Evolutionary conservation across 2,888 invertebrate genomes (phyloP).

Genomic region (Trachelus iudaicus): DNA sequence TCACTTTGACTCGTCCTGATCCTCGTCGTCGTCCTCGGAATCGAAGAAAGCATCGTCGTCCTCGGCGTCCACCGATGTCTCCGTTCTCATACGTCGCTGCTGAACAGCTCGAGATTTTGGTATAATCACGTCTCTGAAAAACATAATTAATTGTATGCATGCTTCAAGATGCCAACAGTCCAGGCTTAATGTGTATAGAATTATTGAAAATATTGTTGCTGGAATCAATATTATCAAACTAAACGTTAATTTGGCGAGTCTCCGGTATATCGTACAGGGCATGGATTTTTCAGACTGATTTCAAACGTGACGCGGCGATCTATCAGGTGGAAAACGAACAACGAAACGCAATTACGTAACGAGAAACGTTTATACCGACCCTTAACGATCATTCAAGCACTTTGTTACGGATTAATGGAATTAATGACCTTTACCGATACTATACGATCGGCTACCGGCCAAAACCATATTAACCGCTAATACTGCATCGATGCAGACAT

Average conservation of each 20-base stretch:
- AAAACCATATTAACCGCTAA: background rate
- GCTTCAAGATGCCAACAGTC: background rate
- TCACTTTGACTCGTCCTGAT: conserved; percentile 68
- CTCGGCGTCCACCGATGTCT: conserved; percentile 68
- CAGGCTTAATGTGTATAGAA: background rate
- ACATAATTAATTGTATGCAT: conserved; percentile 1
- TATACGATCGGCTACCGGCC: background rate
- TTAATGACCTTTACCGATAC: background rate
- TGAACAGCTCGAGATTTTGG: conserved; percentile 68
- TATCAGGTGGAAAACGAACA: background rate
- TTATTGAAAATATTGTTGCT: no score
- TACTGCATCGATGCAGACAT: background rate
- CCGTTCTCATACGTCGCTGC: conserved; percentile 68
- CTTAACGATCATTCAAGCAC: background rate
- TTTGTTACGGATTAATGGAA: background rate
- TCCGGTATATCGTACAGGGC: background rate
- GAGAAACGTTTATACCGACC: background rate
- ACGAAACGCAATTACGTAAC: background rate
- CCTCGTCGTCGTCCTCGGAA: conserved; percentile 76
- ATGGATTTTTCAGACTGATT: background rate
- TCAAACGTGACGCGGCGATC: background rate
- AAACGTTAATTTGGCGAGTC: background rate
- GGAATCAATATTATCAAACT: no score
- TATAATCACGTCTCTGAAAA: conserved; percentile 69
- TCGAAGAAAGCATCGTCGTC: conserved; percentile 80